phyloP scores from a whole-genome alignment of 2,888 invertebrate species.

The Junonia oenone region DNA sequence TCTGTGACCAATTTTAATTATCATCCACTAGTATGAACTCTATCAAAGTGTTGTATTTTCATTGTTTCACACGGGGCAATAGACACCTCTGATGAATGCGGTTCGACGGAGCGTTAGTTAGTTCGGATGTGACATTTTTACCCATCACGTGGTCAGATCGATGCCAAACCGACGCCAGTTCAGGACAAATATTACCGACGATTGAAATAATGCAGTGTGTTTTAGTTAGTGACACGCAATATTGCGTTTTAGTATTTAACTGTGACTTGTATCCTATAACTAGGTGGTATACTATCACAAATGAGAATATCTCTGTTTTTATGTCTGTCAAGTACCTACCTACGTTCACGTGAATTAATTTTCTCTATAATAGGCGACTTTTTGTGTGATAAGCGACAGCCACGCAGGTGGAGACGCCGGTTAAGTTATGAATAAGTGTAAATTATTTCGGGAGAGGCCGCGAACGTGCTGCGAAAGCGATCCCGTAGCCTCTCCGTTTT shows the following conservation, averaged over 20 bases:
- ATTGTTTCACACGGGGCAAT: not conserved
- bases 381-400: no score
- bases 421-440: no score
- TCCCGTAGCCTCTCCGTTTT: no score
- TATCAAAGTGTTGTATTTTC: not conserved
- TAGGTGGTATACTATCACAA: no score
- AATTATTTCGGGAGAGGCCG: no score
- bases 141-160: conserved; percentile 16
- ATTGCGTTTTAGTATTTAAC: not conserved
- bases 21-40: not conserved
- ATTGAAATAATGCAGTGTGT: conserved; percentile 15
- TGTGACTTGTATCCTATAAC: no score
- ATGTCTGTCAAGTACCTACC: no score
- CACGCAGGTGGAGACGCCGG: no score
- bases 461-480: no score
- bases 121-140: conserved; percentile 19
- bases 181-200: conserved; percentile 15
- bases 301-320: no score
- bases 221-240: not conserved
- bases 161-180: conserved; percentile 3
- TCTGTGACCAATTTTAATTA: not conserved
- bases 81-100: not conserved
- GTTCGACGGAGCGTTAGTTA: conserved; percentile 16
- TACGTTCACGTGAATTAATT: no score
- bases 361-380: no score